phyloP scores from a whole-genome alignment of 37 sponge, comb jelly and placozoan species.

The Mnemiopsis leidyi region DNA sequence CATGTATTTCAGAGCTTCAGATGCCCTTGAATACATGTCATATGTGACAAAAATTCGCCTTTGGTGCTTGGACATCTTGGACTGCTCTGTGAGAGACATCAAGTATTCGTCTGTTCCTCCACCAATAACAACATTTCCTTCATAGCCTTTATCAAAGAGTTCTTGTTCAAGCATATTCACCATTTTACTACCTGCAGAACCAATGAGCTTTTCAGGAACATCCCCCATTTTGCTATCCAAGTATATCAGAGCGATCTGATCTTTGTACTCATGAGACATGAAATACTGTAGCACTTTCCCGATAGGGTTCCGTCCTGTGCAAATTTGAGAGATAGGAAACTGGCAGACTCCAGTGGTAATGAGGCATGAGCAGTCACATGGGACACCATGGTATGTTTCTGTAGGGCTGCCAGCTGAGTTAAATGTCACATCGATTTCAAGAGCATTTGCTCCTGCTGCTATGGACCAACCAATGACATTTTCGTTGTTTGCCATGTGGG shows the following conservation, averaged over 20 bases:
- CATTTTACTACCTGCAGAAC: background rate
- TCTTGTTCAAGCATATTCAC: background rate
- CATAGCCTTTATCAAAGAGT: background rate
- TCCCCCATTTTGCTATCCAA: background rate
- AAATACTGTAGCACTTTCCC: background rate
- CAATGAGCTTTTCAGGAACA: background rate
- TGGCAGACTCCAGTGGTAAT: background rate
- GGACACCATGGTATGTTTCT: background rate
- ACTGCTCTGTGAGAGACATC: background rate
- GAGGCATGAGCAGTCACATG: background rate
- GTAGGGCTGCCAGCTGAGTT: background rate
- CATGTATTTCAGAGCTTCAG: background rate
- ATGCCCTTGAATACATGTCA: background rate
- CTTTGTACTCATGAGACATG: background rate
- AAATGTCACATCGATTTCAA: background rate
- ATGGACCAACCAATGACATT: background rate
- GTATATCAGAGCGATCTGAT: background rate
- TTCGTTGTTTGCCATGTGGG: slow-evolving; percentile 25
- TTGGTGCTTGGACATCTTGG: background rate
- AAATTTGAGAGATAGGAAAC: background rate
- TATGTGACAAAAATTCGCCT: background rate
- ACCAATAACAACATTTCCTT: background rate
- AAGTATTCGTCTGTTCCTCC: background rate
- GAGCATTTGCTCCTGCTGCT: background rate
- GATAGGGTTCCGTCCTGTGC: background rate